phyloP scores from a whole-genome alignment of 2,113 vertebrate genomes.

The Nothocercus nigrocapillus region DNA sequence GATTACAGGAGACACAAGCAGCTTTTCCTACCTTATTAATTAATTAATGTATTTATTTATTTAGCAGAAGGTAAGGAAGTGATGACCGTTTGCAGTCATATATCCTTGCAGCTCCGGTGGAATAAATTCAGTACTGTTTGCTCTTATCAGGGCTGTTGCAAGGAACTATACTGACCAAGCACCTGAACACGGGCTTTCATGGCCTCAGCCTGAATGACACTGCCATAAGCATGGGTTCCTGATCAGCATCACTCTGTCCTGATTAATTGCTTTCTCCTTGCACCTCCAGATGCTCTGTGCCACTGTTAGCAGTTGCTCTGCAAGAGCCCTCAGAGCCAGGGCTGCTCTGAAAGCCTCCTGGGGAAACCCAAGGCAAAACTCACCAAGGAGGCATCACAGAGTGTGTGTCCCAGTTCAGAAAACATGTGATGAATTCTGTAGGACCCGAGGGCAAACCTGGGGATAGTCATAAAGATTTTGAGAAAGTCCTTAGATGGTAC shows the following conservation, averaged over 20 bases:
- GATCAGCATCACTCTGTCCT: background rate
- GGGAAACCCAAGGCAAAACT: background rate
- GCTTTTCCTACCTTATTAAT: background rate
- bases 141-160: background rate
- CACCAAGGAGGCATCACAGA: rapidly evolving
- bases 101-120: background rate
- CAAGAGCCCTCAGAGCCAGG: background rate
- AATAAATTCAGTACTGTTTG: rapidly evolving
- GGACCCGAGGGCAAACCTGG: background rate
- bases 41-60: background rate
- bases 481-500: background rate
- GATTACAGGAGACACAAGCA: background rate
- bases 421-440: background rate
- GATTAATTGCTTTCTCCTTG: background rate
- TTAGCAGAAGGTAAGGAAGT: background rate
- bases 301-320: background rate
- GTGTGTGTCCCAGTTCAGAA: background rate
- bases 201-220: background rate
- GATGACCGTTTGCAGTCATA: background rate
- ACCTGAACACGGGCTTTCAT: background rate
- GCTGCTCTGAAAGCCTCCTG: background rate
- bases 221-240: background rate
- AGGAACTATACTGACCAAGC: background rate
- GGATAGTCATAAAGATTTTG: background rate
- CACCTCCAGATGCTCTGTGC: background rate